Conservation (phyloP, 2,888 invertebrate genomes). For the Marasmarcha lunaedactyla region DNA sequence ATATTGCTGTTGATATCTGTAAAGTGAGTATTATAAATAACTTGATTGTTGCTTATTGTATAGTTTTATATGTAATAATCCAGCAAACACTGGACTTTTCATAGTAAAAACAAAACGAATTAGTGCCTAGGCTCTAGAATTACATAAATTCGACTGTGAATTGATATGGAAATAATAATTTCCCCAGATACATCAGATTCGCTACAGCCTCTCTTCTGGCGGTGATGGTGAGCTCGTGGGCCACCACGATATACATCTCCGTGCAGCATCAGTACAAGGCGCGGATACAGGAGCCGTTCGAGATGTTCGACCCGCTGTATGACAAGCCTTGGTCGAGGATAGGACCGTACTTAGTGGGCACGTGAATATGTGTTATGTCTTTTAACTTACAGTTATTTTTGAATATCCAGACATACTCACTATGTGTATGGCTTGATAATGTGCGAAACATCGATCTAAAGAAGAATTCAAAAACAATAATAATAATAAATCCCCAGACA, state of each 20-base stretch:
- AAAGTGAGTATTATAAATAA: constrained; percentile 74
- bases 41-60: too few species aligned
- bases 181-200: constrained; percentile 71
- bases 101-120: background rate
- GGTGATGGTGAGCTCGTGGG: constrained; percentile 79
- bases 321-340: constrained; percentile 88
- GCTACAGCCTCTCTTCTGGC: constrained; percentile 69
- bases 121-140: too few species aligned
- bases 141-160: too few species aligned
- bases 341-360: constrained; percentile 83
- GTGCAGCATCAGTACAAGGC: constrained; percentile 80
- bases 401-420: too few species aligned
- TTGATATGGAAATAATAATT: too few species aligned
- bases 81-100: too few species aligned
- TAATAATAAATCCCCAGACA: too few species aligned
- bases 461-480: too few species aligned
- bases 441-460: too few species aligned
- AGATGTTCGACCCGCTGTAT: constrained; percentile 84
- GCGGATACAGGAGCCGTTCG: constrained; percentile 83
- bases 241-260: constrained; percentile 80
- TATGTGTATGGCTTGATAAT: too few species aligned
- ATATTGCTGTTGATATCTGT: constrained; percentile 74
- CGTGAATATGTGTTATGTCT: constrained; percentile 20
- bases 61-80: too few species aligned
- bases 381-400: too few species aligned